Percentiles rank a stretch among this genome's conserved stretches.
These are phyloP conservation scores for Orussus abietinus DNA, from an alignment of 1,140 invertebrate species.

Conservation along the genomic window DNA sequence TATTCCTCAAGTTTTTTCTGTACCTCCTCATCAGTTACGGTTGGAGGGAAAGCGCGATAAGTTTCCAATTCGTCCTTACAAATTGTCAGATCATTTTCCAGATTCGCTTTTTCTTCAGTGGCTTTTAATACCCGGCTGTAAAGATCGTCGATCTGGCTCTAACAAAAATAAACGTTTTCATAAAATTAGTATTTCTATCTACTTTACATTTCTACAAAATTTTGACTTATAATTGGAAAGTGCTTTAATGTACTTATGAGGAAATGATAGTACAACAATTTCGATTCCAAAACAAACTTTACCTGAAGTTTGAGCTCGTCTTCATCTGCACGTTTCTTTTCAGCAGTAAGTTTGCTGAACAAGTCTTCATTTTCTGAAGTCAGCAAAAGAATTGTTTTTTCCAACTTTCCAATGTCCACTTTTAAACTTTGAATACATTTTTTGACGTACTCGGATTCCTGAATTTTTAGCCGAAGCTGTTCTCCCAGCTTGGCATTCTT, in stretches of 20 bases:
- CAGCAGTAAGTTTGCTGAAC: slow-evolving; percentile 26
- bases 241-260: no score
- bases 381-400: slow-evolving; percentile 33
- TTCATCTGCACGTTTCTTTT: slow-evolving; percentile 22
- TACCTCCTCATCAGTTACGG: slow-evolving; percentile 16
- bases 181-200: no score
- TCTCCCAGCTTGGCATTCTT: slow-evolving; percentile 31
- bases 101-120: slow-evolving; percentile 22
- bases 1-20: slow-evolving; percentile 18
- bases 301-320: slow-evolving; percentile 13
- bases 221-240: no score
- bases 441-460: slow-evolving; percentile 36
- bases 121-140: slow-evolving; percentile 18
- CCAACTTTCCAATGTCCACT: slow-evolving; percentile 29
- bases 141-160: slow-evolving; percentile 26
- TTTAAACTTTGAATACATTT: slow-evolving; percentile 31
- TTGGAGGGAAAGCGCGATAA: slow-evolving; percentile 1
- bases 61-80: slow-evolving; percentile 19
- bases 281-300: neutral
- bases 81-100: slow-evolving; percentile 20
- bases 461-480: slow-evolving; percentile 29
- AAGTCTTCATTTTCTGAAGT: slow-evolving; percentile 41
- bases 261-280: neutral
- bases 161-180: slow-evolving; percentile 13
- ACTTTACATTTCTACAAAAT: no score